Conservation (phyloP, 1,140 invertebrate species). For the Pogonomyrmex californicus region DNA sequence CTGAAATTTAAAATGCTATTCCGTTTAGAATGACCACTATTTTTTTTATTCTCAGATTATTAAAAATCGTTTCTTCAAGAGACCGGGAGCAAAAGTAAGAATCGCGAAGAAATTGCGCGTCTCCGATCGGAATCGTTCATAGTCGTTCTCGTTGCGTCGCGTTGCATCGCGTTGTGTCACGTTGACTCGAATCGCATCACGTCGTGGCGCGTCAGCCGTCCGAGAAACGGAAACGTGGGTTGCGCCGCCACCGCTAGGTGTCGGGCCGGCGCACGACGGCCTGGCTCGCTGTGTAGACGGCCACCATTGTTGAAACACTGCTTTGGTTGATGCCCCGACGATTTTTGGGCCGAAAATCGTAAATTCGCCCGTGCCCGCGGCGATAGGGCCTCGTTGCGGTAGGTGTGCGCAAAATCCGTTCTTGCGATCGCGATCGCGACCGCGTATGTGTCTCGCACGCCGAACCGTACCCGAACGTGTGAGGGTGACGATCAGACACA, state of each 20-base stretch:
- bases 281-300: constrained; percentile 78
- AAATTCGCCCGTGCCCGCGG: constrained; percentile 77
- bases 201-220: not conserved
- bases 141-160: not conserved
- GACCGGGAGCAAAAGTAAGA: too few species aligned
- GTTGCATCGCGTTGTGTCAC: not conserved
- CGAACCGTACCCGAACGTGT: not conserved
- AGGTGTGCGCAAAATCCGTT: constrained; percentile 72
- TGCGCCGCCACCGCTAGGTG: constrained; percentile 81
- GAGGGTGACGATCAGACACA: not conserved
- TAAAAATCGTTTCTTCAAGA: too few species aligned
- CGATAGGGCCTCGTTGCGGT: constrained; percentile 71
- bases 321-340: constrained; percentile 84
- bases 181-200: not conserved
- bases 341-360: constrained; percentile 79
- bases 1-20: too few species aligned
- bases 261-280: constrained; percentile 75
- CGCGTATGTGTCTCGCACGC: not conserved
- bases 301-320: constrained; percentile 86
- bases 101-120: too few species aligned
- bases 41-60: too few species aligned
- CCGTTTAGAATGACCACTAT: too few species aligned
- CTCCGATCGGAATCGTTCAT: not conserved
- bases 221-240: constrained; percentile 67
- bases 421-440: not conserved